Evolutionary conservation across 2,888 invertebrate species (phyloP), one percentile per base, ranked within the genome.

Genomic region (Heteromurus nitidus): DNA sequence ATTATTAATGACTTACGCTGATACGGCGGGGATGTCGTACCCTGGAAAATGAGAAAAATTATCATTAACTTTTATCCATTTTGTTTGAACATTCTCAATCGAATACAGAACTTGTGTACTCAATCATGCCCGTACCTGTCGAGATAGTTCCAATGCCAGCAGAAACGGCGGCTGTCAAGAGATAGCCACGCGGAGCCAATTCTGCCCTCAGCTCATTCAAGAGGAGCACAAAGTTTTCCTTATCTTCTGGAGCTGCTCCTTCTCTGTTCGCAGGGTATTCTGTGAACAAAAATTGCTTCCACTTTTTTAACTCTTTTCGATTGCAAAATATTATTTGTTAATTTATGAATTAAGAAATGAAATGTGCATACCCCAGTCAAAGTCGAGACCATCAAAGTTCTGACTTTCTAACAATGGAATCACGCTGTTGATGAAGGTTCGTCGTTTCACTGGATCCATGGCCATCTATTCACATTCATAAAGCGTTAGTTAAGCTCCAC

Each of bases 301-400:
- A 9, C 13, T 9, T 36, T 36, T 36, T 9, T 7, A 13, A 7
- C 7, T 36, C 36, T 36, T 13, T 9, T 36, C 36, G 13, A 36
- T 7, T 36, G n/a, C n/a, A n/a, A n/a, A n/a, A n/a, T n/a, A n/a
- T n/a, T n/a, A n/a, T n/a, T n/a, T n/a, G n/a, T n/a, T n/a, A n/a
- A n/a, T n/a, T n/a, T n/a, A n/a, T n/a, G n/a, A n/a, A n/a, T n/a
- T n/a, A n/a, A n/a, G n/a, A n/a, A n/a, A n/a, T 11, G 3, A 47
- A 47, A 47, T 5, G n/a, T 47, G 3, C 55, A 3, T 55, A 70
- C 50, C 93, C 94, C 94, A 94, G 88, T 94, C 94, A 0, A 94
- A 64, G 87, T 94, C 94, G 0, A 94, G 89, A 0, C 94, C 94
- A 87, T 94, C 93, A 83, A 94, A 94, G 0, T 90, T 90, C 86